Evolutionary conservation across 2,888 invertebrate species (phyloP), one percentile per base, ranked within the genome.

Genomic region (Cataglyphis rosenhaueri): DNA sequence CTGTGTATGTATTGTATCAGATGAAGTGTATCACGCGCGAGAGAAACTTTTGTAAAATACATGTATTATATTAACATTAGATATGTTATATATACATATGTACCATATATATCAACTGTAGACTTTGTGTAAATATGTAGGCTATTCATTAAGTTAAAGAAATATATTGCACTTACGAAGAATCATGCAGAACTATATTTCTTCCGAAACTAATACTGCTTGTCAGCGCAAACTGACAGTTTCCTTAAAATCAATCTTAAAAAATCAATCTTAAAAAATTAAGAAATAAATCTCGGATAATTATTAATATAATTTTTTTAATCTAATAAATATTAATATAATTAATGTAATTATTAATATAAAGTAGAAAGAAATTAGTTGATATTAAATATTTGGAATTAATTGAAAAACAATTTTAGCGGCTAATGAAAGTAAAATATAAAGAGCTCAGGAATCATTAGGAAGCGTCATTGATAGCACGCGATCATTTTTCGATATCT

Each of bases 91-190:
- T 78, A 78, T 68, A 78, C 70, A 78, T 78, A 70, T 70, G 71
- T 79, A 79, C 44, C 44, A 70, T 70, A 79, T 59, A 44, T 79
- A 79, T 44, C 32, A 70, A 8, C 44, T 70, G 70, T 71, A 41
- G 25, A 70, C 71, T 89, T 88, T 87, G 76, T 93, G 93, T 93
- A 93, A 92, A 93, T 93, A 93, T 92, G 91, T 93, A 93, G 91
- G 88, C 91, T 93, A 92, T 89, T 87, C 88, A 91, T 91, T 89
- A 91, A 87, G 75, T 76, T 85, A 70, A 86, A 88, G 88, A 90
- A 89, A 91, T 89, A 92, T 91, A 91, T 89, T 85, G 89, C 84
- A 86, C 85, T 82, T 78, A 78, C 21, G 2, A 78, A 66, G 44
- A 78, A 68, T 41, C 32, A 21, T 18, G 32, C 21, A 59, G 15